phyloP scores from a whole-genome alignment of 2,797 vertebrate species.

The Zenarchopterus dispar region DNA sequence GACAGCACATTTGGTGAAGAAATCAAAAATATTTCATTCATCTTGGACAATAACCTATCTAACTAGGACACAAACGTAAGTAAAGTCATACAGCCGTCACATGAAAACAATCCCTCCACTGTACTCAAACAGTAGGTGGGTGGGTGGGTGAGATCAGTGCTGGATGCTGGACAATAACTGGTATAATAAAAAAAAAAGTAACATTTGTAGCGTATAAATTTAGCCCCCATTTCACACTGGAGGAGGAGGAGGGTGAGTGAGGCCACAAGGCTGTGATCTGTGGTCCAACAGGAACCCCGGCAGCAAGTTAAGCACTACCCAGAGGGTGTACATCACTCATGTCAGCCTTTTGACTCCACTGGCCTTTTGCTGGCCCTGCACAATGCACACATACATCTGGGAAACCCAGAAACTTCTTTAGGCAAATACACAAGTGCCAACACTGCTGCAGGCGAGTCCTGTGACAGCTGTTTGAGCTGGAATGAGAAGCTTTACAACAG shows the following conservation, averaged over 20 bases:
- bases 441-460: slow-evolving; percentile 55
- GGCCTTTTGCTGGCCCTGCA: slow-evolving; percentile 40
- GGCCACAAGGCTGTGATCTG: slow-evolving; percentile 20
- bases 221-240: slow-evolving; percentile 35
- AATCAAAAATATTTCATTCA: no score
- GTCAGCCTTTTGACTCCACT: slow-evolving; percentile 41
- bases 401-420: slow-evolving; percentile 43
- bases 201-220: slow-evolving; percentile 34
- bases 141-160: slow-evolving; percentile 22
- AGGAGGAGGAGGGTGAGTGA: not conserved
- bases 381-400: slow-evolving; percentile 73
- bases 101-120: slow-evolving; percentile 51
- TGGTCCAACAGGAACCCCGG: slow-evolving; percentile 19
- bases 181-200: slow-evolving; percentile 27
- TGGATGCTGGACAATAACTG: slow-evolving; percentile 13
- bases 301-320: slow-evolving; percentile 51
- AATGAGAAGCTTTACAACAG: slow-evolving; percentile 58
- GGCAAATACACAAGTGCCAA: slow-evolving; percentile 69
- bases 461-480: slow-evolving; percentile 67
- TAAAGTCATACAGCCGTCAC: slow-evolving; percentile 24
- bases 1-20: no score
- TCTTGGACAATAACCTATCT: no score
- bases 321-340: slow-evolving; percentile 51
- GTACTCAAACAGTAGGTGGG: slow-evolving; percentile 39
- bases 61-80: not conserved